Base-by-base conservation (phyloP, 1,140 invertebrate species). In the Diabrotica virgifera region DNA sequence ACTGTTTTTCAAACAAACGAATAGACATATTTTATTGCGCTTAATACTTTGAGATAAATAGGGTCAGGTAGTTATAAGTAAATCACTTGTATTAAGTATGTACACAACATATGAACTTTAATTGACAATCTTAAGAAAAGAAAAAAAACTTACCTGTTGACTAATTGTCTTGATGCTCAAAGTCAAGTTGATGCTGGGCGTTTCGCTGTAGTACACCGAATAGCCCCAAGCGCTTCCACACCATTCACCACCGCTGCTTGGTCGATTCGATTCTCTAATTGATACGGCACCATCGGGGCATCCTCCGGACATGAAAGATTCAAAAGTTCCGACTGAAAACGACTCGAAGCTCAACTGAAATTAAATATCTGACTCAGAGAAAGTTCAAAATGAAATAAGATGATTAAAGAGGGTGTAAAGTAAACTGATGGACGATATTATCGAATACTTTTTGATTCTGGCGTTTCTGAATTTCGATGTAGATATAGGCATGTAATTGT, bases 171-270 rank as follows among this genome's bases (percentile, higher is more conserved):
- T 85, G 35, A 93, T 79, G 72, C 85, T 82, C 51, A 92, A 80
- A 13, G 90, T 89, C 72, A 93, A 80, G 77, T 91, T 91, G 66
- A 93, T 86, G 62, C 88, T 90, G 63, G 85, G 80, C 14, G 89
- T 90, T 79, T 93, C 90, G 77, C 89, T 91, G 81, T 92, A 93
- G 80, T 92, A 93, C 36, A 92, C 90, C 0, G 90, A 91, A 78
- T 91, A 91, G 35, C 90, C 90, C 89, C 90, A 91, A 5, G 90
- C 89, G 50, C 88, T 90, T 12, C 91, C 91, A 74, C 91, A 92
- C 90, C 90, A 93, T 79, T 90, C 88, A 3, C 91, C 91, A n/a
- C 86, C 87, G 10, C 88, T 87, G 6, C 85, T 83, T 2, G 89
- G 87, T 3, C 88, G 82, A 71, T 86, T 87, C 36, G 83, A 81